Percentiles rank a stretch among this genome's conserved stretches.
These are phyloP conservation scores for Pangasius djambal DNA, from an alignment of 2,797 vertebrate species.

Conservation along the genomic window DNA sequence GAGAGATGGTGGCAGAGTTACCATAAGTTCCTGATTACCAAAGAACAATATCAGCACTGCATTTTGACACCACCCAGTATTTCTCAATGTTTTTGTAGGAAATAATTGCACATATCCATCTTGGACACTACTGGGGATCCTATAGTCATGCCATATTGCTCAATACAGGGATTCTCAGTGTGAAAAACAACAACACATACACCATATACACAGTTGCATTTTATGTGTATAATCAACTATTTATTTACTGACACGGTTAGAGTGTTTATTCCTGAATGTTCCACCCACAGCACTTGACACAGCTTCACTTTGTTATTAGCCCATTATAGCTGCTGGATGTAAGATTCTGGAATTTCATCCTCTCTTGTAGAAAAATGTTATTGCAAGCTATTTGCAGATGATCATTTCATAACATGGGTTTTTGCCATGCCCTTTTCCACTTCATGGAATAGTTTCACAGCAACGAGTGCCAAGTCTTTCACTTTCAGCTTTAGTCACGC, in stretches of 20 bases:
- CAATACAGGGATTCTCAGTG: not conserved
- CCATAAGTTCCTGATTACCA: not conserved
- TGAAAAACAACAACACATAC: not conserved
- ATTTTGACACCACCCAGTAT: slow-evolving; percentile 4
- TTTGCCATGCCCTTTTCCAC: not conserved
- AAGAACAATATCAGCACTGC: not conserved
- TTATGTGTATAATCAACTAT: not conserved
- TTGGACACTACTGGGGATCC: not conserved
- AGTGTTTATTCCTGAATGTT: not conserved
- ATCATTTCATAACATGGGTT: not conserved
- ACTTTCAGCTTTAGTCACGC: not conserved
- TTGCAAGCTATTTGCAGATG: not conserved
- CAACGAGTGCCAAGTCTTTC: not conserved
- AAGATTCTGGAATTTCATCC: not conserved
- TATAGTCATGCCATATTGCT: not conserved
- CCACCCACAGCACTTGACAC: not conserved
- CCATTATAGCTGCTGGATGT: not conserved
- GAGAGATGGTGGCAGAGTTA: slow-evolving; percentile 7
- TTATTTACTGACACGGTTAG: not conserved
- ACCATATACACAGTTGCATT: not conserved
- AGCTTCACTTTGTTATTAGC: not conserved
- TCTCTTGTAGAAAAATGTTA: not conserved
- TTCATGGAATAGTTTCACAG: not conserved
- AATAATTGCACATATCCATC: not conserved
- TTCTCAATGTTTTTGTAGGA: slow-evolving; percentile 13